phyloP scores from a whole-genome alignment of 2,113 vertebrate species.

The Chaenogobius annularis region DNA sequence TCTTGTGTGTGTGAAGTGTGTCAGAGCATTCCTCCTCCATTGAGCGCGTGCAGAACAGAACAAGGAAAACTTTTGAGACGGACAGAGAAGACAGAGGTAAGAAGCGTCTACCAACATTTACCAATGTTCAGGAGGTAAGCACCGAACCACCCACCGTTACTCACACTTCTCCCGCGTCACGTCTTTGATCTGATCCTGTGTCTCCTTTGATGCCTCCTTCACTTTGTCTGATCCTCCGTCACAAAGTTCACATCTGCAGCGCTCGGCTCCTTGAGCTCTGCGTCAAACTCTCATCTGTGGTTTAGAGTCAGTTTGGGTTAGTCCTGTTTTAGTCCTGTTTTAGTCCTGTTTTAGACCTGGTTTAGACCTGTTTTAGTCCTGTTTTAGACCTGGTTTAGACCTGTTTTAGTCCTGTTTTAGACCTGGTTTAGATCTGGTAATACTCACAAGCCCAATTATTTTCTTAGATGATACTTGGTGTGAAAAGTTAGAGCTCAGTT shows the following conservation, averaged over 20 bases:
- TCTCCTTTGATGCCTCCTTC: background rate
- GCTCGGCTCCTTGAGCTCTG: background rate
- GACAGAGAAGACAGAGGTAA: background rate
- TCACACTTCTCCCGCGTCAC: background rate
- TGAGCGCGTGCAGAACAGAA: conserved; percentile 50
- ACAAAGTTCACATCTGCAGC: background rate
- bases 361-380: background rate
- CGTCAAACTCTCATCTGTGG: too few species aligned
- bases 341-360: background rate
- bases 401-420: background rate
- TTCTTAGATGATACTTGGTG: too few species aligned
- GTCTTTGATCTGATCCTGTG: background rate
- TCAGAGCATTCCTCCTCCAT: conserved; percentile 47
- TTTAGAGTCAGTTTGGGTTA: background rate
- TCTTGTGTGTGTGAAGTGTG: conserved; percentile 36
- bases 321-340: background rate
- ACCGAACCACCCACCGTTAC: background rate
- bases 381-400: background rate
- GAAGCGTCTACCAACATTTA: background rate
- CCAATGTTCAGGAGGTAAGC: background rate
- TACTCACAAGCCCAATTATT: too few species aligned
- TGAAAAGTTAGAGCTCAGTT: too few species aligned
- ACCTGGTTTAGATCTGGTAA: background rate
- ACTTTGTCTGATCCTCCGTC: background rate
- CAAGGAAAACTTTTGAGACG: conserved; percentile 16